Base-by-base conservation (phyloP, 2,888 invertebrate genomes). In the Diplolepis rosae region DNA sequence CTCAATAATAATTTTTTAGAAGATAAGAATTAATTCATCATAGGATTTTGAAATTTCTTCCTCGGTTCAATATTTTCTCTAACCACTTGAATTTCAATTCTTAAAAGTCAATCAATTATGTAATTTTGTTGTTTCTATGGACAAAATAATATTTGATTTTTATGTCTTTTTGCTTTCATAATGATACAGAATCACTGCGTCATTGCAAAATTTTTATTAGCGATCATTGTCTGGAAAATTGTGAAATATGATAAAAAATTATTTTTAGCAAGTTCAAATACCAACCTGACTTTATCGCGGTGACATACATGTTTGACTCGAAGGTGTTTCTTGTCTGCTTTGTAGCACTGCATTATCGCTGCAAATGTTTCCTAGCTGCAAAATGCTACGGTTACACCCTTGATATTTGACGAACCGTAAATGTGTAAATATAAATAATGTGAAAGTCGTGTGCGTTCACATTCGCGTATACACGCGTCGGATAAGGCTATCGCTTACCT, bases 401-500 rank as follows among this genome's bases (percentile, higher is more conserved):
- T 45, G 45, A 45, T 45, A 45, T 45, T 45, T 45, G 45, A 18
- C 18, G 18, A 45, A 45, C 7, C 18, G 45, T 1, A 18, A 45
- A 54, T 22, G 30, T 54, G 27, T 15, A 27, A 54, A 54, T 54
- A 30, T 54, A 30, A 54, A 24, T 54, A 54, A 54, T 54, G 54
- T 54, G 27, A 54, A 30, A 30, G 54, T 30, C 9, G 11, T 7
- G 27, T 66, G 45, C 15, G 45, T 45, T 45, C 18, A 6, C 45
- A 45, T 18, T 45, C 45, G 45, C 45, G 18, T 18, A 9, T 45
- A 45, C 45, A 18, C 9, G 45, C 28, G 39, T 68, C 69, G 71
- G 18, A 69, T 74, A 80, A 75, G 79, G 73, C 78, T 82, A 82
- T 82, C 81, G 73, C 68, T 76, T 80, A 76, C 68, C 77, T 73